Evolutionary conservation across 23 tunicate species (phyloP).

Genomic region (Aplidium turbinatum): DNA sequence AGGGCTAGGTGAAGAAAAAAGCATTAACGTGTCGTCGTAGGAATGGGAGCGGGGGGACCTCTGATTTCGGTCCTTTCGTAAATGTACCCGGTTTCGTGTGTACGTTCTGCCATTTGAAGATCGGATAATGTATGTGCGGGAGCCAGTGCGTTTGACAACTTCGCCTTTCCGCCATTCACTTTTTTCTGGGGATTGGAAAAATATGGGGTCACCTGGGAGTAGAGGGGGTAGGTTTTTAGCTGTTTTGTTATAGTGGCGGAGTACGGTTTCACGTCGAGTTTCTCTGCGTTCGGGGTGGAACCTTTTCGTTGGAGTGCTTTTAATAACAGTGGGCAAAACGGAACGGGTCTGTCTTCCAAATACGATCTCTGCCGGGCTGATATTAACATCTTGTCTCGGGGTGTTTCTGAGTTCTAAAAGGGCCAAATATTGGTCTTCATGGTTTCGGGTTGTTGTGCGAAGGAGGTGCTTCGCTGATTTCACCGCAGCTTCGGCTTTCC

Average conservation of each 20-base stretch:
- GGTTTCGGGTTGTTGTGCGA: not conserved
- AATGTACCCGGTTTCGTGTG: slow-evolving; percentile 10
- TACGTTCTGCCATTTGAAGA: not conserved
- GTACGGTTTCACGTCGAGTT: not conserved
- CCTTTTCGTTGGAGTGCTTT: not conserved
- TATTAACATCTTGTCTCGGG: slow-evolving; percentile 15
- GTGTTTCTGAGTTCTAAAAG: slow-evolving; percentile 31
- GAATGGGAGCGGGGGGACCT: too few relatives aligned
- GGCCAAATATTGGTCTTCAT: slow-evolving; percentile 21
- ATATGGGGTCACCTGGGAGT: not conserved
- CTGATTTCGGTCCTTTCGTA: not conserved
- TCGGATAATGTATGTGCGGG: slow-evolving; percentile 18
- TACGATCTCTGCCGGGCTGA: slow-evolving; percentile 2
- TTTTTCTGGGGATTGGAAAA: slow-evolving; percentile 7
- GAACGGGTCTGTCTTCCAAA: slow-evolving; percentile 14
- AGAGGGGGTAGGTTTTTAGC: not conserved
- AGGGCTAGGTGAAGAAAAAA: too few relatives aligned
- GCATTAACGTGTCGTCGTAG: too few relatives aligned
- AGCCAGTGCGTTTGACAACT: not conserved
- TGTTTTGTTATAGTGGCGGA: slow-evolving; percentile 3
- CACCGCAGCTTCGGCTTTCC: slow-evolving; percentile 21
- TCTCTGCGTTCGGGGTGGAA: not conserved
- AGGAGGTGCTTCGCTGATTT: slow-evolving; percentile 4
- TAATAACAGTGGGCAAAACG: not conserved
- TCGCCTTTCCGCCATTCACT: slow-evolving; percentile 18